phyloP scores from a whole-genome alignment of 2,797 vertebrate genomes.

The Urosaurus nigricauda region DNA sequence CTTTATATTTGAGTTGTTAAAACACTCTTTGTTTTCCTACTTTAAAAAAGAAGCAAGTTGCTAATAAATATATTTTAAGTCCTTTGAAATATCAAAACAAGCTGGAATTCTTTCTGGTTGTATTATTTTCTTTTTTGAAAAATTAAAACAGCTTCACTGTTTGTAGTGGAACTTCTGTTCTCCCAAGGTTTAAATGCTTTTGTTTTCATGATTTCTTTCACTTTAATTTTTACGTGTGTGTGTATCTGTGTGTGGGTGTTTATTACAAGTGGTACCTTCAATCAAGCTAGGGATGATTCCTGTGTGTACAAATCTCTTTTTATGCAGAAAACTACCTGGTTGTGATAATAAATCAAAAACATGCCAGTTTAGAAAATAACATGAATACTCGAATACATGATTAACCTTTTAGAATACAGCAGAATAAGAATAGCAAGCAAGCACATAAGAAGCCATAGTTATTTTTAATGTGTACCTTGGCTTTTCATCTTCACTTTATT shows the following conservation, averaged over 20 bases:
- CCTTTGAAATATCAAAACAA: neutral
- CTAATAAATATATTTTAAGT: neutral
- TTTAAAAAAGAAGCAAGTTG: neutral
- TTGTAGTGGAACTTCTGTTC: neutral
- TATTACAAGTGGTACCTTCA: neutral
- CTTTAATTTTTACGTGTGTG: neutral
- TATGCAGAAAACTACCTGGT: neutral
- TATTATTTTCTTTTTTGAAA: neutral
- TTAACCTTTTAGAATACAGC: neutral
- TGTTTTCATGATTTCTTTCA: neutral
- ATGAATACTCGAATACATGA: neutral
- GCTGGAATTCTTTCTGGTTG: neutral
- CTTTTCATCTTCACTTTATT: neutral
- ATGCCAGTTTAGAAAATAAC: neutral
- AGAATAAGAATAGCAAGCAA: neutral
- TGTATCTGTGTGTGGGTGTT: neutral
- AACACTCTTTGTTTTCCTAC: neutral
- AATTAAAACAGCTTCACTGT: no score
- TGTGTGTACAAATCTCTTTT: neutral
- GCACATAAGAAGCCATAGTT: neutral
- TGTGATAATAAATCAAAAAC: neutral
- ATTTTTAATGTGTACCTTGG: neutral
- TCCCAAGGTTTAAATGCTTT: neutral
- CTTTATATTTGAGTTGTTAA: neutral
- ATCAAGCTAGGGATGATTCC: neutral